Evolutionary conservation across 35 echinoderm and acorn worm species (phyloP), one percentile per base, ranked within the genome.

Genomic region (Lytechinus pictus): DNA sequence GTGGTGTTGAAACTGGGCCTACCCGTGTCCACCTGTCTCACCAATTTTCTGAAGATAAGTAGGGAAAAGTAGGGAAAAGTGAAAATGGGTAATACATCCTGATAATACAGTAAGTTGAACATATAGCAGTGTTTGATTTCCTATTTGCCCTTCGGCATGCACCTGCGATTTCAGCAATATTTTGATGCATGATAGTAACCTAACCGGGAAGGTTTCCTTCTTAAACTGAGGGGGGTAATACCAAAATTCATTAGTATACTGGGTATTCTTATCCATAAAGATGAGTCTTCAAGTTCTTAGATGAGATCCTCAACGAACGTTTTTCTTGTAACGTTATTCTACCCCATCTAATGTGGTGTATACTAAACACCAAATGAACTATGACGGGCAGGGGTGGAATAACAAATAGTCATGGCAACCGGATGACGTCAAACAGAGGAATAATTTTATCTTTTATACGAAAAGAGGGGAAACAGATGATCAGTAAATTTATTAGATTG

Each of bases 301-400:
- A 79, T 79, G 66, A 79, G 66, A 79, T 24, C 19, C 12, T 79
- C 8, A 4, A 79, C 24, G 66, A 79, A 24, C 14, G 66, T 79
- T 79, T 79, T 79, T 79, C 66, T 79, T 79, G 66, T 79, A 79
- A 79, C 66, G 66, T 79, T 79, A 79, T 79, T 79, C 66, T 79
- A 24, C 21, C 66, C 66, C 21, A 4, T 24, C 66, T 79, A 79
- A 79, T 79, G 66, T 79, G 66, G 19, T 79, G 66, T 79, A 79
- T 79, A 79, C 66, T 5, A 79, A 79, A 79, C 19, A 79, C 66
- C 16, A 24, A 79, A 19, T 79, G 66, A 79, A 79, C 66, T 79
- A 79, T 79, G 66, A 24, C 66, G 66, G 21, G 16, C 19, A 79
- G 12, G n/a, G 12, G 66, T 8, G 66, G 3, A 6, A 16, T 14